Base-by-base conservation (phyloP, 1,140 invertebrate genomes). In the Arion vulgaris region DNA sequence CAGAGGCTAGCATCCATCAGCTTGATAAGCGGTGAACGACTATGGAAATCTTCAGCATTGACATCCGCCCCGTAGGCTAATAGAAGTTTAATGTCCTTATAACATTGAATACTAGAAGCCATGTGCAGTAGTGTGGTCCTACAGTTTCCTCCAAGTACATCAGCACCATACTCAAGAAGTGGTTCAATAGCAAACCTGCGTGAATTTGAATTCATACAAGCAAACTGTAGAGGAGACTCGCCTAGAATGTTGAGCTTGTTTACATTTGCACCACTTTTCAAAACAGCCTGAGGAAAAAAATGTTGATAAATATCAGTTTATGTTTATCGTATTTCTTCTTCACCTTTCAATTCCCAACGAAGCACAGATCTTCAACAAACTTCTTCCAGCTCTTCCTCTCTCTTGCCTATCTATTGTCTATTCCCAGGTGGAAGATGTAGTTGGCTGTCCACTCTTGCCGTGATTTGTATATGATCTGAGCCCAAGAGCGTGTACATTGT, bases 211-310 rank as follows among this genome's bases (percentile, higher is more conserved):
- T 62, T 73, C 45, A 73, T 69, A 66, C 80, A 82, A 11, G 83
- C 83, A 41, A 53, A 49, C 34, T 84, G 83, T 7, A 84, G 69
- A 4, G 83, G 80, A 23, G 74, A 79, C 38, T 79, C 69, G n/a
- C 76, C 76, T 45, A 84, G 66, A 1, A 34, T 51, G 17, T 81
- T 76, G 15, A 34, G 36, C 39, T 28, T 62, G 73, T 84, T 84
- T 13, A 84, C 74, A 1, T 84, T 75, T 17, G 76, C 80, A 1
- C 80, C 83, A 74, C 72, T 79, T 15, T 79, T 32, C 28, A 79
- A 68, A 0, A 84, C 34, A n/a, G 81, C 75, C 83, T 84, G 77
- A 66, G 51, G 45, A 41, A 23, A 49, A 66, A 4, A n/a, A 32
- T 66, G 28, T 9, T 19, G 26, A 7, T n/a, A 66, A 66, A n/a